Percentiles rank a stretch among this genome's conserved stretches.
phyloP scores from a whole-genome alignment of 1,140 invertebrate genomes.

The Trachymyrmex cornetzi region DNA sequence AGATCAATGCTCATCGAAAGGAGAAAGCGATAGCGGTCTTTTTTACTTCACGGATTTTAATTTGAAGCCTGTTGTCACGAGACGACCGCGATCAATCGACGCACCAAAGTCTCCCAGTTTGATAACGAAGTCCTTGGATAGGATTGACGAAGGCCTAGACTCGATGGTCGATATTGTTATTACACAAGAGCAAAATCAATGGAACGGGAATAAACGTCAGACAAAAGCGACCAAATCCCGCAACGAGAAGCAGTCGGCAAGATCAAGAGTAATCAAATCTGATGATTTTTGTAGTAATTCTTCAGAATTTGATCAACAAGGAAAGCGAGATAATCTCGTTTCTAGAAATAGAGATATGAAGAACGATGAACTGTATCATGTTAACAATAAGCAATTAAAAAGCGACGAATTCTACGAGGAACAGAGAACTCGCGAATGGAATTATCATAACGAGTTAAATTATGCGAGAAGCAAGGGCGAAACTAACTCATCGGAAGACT shows the following conservation, averaged over 20 bases:
- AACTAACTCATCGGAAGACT: slow-evolving; percentile 10
- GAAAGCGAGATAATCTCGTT: slow-evolving; percentile 4
- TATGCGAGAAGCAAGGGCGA: slow-evolving; percentile 64
- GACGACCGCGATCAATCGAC: slow-evolving; percentile 61
- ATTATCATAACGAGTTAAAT: slow-evolving; percentile 73
- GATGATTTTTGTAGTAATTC: slow-evolving; percentile 47
- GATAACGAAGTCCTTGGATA: slow-evolving; percentile 92
- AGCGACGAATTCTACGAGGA: slow-evolving; percentile 82
- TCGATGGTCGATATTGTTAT: slow-evolving; percentile 91
- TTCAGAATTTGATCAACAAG: slow-evolving; percentile 24
- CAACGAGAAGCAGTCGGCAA: slow-evolving; percentile 61
- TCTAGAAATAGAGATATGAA: slow-evolving; percentile 56
- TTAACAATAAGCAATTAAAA: slow-evolving; percentile 74
- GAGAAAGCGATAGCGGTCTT: slow-evolving; percentile 82
- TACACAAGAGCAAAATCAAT: slow-evolving; percentile 86
- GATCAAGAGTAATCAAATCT: slow-evolving; percentile 43
- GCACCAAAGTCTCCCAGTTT: slow-evolving; percentile 74
- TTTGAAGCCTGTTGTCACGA: slow-evolving; percentile 73
- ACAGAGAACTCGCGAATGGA: slow-evolving; percentile 70
- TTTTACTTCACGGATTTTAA: slow-evolving; percentile 82
- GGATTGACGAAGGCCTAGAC: slow-evolving; percentile 92
- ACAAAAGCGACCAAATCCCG: slow-evolving; percentile 48
- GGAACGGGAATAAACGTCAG: slow-evolving; percentile 77
- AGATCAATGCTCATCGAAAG: slow-evolving; percentile 75
- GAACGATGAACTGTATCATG: slow-evolving; percentile 70